phyloP scores from a whole-genome alignment of 2,888 invertebrate genomes.

The Phyllotreta cruciferae region DNA sequence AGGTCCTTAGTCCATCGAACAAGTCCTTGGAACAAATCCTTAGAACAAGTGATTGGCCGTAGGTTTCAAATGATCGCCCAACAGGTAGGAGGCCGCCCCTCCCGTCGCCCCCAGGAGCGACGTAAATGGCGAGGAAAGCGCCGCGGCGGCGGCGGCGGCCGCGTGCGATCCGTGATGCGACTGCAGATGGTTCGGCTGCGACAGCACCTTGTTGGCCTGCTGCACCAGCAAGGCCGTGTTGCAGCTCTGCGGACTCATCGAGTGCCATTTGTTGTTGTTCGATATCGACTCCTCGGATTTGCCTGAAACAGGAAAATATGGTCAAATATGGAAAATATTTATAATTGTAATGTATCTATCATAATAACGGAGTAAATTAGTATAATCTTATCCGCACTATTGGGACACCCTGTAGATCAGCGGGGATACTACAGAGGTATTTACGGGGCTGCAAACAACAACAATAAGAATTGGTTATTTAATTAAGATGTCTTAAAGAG shows the following conservation, averaged over 20 bases:
- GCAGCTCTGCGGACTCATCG: conserved; percentile 60
- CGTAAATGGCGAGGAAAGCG: conserved; percentile 67
- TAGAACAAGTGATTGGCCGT: conserved; percentile 71
- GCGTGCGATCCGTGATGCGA: conserved; percentile 63
- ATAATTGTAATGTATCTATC: too few species aligned
- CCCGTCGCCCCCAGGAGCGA: conserved; percentile 66
- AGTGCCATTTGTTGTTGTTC: conserved; percentile 62
- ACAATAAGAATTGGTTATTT: too few species aligned
- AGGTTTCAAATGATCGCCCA: conserved; percentile 69
- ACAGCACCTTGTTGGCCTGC: conserved; percentile 61
- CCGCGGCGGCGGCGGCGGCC: conserved; percentile 70
- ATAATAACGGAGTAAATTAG: too few species aligned
- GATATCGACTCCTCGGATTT: conserved; percentile 58
- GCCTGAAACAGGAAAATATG: conserved; percentile 52
- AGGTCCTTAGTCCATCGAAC: neutral
- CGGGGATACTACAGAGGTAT: too few species aligned
- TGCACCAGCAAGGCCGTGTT: conserved; percentile 61
- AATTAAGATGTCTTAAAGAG: too few species aligned
- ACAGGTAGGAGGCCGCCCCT: conserved; percentile 65
- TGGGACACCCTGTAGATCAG: too few species aligned
- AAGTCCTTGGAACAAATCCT: conserved; percentile 40
- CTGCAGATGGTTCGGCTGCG: conserved; percentile 58
- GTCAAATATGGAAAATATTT: neutral
- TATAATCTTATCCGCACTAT: too few species aligned
- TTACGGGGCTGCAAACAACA: too few species aligned